Conservation (phyloP, 53 echinoderm and acorn worm species). For the Mesocentrotus franciscanus region DNA sequence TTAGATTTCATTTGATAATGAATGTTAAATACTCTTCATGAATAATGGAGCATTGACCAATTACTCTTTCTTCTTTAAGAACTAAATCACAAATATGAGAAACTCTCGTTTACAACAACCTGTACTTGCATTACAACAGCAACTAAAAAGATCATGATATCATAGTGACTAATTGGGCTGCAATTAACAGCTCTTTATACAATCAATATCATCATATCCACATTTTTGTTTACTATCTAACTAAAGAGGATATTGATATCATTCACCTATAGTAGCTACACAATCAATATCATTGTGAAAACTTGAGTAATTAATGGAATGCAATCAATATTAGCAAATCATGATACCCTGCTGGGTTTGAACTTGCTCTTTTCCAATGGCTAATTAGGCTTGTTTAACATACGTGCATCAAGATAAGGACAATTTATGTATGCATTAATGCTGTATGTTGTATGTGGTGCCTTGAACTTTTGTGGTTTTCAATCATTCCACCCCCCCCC, state of each 20-base stretch:
- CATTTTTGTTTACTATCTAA: background rate
- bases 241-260: background rate
- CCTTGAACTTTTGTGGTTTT: background rate
- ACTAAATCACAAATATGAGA: too few species aligned
- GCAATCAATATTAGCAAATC: background rate
- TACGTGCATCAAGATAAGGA: background rate
- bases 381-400: background rate
- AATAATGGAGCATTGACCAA: too few species aligned
- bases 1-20: too few species aligned
- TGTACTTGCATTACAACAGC: background rate
- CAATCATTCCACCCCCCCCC: background rate
- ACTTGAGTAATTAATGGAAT: background rate
- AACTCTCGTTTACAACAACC: too few species aligned
- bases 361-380: background rate
- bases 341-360: constrained; percentile 4
- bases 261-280: background rate
- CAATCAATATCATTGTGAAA: constrained; percentile 7
- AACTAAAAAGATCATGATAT: background rate
- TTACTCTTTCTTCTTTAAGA: too few species aligned
- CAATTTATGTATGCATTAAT: background rate
- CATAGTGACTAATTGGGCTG: background rate
- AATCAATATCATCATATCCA: constrained; percentile 23
- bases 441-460: background rate
- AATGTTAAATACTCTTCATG: too few species aligned
- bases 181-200: background rate